phyloP scores from a whole-genome alignment of 2,888 invertebrate genomes.

The Seira musarum region DNA sequence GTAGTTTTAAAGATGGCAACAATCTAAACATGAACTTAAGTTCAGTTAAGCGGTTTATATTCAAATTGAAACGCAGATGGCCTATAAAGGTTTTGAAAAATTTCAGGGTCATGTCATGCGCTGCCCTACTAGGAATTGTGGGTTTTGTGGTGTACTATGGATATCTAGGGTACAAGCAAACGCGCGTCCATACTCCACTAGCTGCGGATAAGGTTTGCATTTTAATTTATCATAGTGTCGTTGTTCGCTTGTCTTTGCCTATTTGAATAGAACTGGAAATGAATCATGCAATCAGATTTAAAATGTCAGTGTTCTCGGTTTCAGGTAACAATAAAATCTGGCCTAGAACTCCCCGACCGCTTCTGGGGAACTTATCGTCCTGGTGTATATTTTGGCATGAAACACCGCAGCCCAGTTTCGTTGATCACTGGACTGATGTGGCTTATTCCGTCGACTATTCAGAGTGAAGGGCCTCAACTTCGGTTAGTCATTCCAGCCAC shows the following conservation, averaged over 20 bases:
- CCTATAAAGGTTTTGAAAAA: neutral
- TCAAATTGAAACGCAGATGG: neutral
- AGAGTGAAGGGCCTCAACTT: slow-evolving; percentile 82
- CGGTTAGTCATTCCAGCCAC: no score
- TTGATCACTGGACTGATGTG: slow-evolving; percentile 97
- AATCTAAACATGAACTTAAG: neutral
- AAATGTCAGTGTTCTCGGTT: slow-evolving; percentile 51
- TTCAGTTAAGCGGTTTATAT: slow-evolving; percentile 5
- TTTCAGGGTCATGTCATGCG: slow-evolving; percentile 61
- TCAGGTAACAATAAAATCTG: slow-evolving; percentile 81
- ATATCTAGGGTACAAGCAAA: slow-evolving; percentile 88
- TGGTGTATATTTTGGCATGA: slow-evolving; percentile 90
- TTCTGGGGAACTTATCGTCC: slow-evolving; percentile 97
- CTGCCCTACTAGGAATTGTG: slow-evolving; percentile 72
- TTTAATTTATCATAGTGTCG: neutral
- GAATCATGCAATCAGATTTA: no score
- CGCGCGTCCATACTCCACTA: slow-evolving; percentile 89
- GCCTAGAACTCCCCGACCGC: slow-evolving; percentile 81
- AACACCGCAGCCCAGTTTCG: slow-evolving; percentile 90
- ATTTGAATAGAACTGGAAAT: no score
- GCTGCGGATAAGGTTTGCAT: slow-evolving; percentile 81
- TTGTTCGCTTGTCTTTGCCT: neutral
- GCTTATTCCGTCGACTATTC: slow-evolving; percentile 84
- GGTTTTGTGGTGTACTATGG: slow-evolving; percentile 83
- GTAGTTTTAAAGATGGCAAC: no score